Evolutionary conservation across 2,113 vertebrate species (phyloP), one percentile per base, ranked within the genome.

Genomic region (Thunnus thynnus): DNA sequence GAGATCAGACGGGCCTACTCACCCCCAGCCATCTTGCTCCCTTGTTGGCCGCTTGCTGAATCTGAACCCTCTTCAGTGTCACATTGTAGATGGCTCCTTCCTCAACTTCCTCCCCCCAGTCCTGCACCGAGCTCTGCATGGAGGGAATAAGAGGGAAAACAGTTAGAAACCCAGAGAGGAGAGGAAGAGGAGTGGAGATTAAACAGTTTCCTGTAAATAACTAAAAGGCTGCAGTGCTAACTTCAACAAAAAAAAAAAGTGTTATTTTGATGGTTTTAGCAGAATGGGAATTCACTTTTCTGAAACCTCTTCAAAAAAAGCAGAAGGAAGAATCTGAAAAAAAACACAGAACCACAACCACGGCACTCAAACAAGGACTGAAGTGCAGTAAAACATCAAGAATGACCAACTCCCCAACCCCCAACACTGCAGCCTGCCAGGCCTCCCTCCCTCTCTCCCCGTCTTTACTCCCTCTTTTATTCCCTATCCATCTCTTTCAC

Each of bases 11-110:
- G 3, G 14, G 69, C 61, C 17, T 4, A 80, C 94, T 95, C 88
- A 96, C 95, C 94, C 95, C 95, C 30, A 96, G 90, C 95, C 95
- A 96, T 91, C 95, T 88, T 0, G 95, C 98, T 89, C 97, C 98
- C 95, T 99, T 99, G 95, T 97, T 99, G 91, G 98, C 97, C 12
- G 97, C 97, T 91, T 99, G 98, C 83, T 98, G 96, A 81, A 98
- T 98, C 94, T 98, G 97, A 87, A 99, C 96, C 93, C 96, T 96
- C 89, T 97, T 98, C 74, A 99, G 96, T 73, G 96, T 98, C 93
- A 99, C 98, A 70, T 97, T 96, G 95, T 98, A 99, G 90, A 99
- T 91, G 78, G 97, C 97, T 83, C 97, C 98, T 84, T 99, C 98
- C 95, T 98, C 98, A 16, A 97, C 96, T 93, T 99, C 97, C 95